Conservation (phyloP, 2,113 vertebrate genomes). For the Natator depressus region DNA sequence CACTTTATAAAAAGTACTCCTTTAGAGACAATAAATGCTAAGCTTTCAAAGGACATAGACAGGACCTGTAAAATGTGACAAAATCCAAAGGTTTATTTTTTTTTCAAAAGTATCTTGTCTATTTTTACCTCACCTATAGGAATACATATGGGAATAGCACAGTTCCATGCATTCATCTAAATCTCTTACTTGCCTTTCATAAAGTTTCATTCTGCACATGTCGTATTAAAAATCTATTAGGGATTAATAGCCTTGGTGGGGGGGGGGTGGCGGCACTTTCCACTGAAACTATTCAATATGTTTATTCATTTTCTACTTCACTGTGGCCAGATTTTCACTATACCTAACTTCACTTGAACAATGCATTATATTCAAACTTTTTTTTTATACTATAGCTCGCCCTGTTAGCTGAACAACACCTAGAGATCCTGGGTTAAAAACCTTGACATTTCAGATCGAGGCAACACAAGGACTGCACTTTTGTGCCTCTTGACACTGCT, state of each 20-base stretch:
- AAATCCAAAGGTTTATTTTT: not conserved
- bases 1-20: constrained; percentile 45
- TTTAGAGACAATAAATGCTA: constrained; percentile 18
- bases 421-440: constrained; percentile 22
- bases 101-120: not conserved
- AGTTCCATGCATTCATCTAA: not conserved
- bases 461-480: constrained; percentile 22
- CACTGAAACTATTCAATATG: constrained; percentile 17
- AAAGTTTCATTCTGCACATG: constrained; percentile 1
- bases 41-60: constrained; percentile 18
- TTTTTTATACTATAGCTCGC: not conserved
- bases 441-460: constrained; percentile 49
- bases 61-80: not conserved
- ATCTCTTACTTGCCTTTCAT: constrained; percentile 1
- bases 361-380: constrained; percentile 55
- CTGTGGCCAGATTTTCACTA: constrained; percentile 37
- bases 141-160: not conserved
- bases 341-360: constrained; percentile 41
- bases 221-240: constrained; percentile 18
- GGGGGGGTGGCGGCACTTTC: not conserved
- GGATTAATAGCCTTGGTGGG: not conserved
- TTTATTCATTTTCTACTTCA: constrained; percentile 44
- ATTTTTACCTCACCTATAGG: not conserved
- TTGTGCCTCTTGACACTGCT: constrained; percentile 1
- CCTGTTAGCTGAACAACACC: not conserved